Evolutionary conservation across 1,140 invertebrate genomes (phyloP), one percentile per base, ranked within the genome.

Genomic region (Pogonomyrmex barbatus): DNA sequence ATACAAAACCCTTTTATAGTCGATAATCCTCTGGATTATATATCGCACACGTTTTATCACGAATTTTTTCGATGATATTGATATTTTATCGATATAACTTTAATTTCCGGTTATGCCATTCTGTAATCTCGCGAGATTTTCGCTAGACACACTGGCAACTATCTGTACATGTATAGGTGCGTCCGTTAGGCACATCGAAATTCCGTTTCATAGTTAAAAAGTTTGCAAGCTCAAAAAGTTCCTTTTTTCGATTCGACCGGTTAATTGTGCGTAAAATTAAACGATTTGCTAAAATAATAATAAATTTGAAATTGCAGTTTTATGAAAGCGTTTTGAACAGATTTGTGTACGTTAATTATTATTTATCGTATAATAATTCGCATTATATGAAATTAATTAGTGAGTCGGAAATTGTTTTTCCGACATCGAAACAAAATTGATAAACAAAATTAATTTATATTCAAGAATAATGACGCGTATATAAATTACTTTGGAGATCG

Each of bases 61-160:
- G 45, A 68, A 42, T 52, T 39, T 54, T 65, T 78, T 79, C 36
- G 8, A 2, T 2, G n/a, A 30, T 47, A 2, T 17, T 4, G 12
- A 62, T 14, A 30, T 54, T 54, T 54, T 73, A 73, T 73, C 68
- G 30, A 10, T 67, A 33, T 17, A 73, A 73, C 30, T 71, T 62
- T 47, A 47, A 60, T 77, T 77, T 77, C 39, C 56, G n/a, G 33
- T 50, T 47, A 54, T n/a, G 12, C 0, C 47, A 14, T 39, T 50
- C n/a, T 68, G 30, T 45, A 79, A 67, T 67, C 77, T 52, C 12
- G 6, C 62, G 6, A 79, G 6, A 79, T 68, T 79, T 67, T 10
- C 30, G 36, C 3, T 24, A 54, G 62, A 79, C 33, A 30, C 30
- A 39, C 14, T 14, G 14, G 62, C 17, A n/a, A 54, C 47, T 79